Evolutionary conservation across 2,888 invertebrate genomes (phyloP), one percentile per base, ranked within the genome.

Genomic region (Drosophila histrio): DNA sequence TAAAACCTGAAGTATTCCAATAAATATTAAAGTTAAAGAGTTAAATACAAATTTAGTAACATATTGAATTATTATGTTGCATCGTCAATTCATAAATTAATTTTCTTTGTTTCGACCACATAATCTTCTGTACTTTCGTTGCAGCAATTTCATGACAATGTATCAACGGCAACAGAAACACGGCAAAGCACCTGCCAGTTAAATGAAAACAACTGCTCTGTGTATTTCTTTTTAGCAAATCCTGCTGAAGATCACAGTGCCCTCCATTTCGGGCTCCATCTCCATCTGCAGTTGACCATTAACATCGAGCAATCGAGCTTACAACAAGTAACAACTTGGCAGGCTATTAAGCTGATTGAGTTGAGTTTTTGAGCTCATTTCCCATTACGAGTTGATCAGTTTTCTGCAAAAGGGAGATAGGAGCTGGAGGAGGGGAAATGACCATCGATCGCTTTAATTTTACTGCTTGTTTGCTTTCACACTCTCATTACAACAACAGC

Each of bases 401-500:
- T 83, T 78, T 75, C 63, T 41, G 38, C 24, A 24, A 19, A 22
- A 44, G 13, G 28, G 26, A 24, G 34, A 15, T 17, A 11, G 13
- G 26, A 59, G 36, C 9, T 17, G 44, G 15, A 24, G 47, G 41
- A 15, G 15, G 39, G 39, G 63, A 38, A 41, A 26, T 38, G 17
- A 36, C 26, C 26, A 50, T 50, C 70, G 72, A 75, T 67, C 63
- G 68, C 77, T 72, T 73, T 81, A 76, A 84, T 84, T 81, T 84
- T 70, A 87, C 87, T 77, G 80, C 88, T 85, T 87, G 84, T 87
- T 87, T 89, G 81, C 87, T 83, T 89, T 87, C 89, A 88, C 87
- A 87, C 89, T 89, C 82, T 73, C 71, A 82, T 77, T 70, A 85
- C 76, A 67, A 71, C 60, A 67, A 70, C 67, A 43, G 24, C 61